These are phyloP conservation scores for Thera britannica DNA, from an alignment of 2,888 invertebrate species.

Conservation along the genomic window DNA sequence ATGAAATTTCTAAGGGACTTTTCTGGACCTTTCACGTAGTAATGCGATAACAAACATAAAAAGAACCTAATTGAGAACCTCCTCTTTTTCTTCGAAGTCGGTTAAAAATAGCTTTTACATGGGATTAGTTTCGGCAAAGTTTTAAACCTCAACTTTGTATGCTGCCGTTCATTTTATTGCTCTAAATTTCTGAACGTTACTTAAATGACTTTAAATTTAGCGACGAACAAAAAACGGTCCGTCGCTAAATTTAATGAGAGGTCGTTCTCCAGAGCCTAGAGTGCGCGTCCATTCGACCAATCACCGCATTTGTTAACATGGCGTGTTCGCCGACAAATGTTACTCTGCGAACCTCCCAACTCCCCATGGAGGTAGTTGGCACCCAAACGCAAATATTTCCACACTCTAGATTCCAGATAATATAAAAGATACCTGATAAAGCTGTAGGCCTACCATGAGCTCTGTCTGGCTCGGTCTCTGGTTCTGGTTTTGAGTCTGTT, in stretches of 20 bases:
- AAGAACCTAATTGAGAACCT: too few relatives aligned
- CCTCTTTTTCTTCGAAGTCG: too few relatives aligned
- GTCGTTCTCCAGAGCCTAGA: constrained; percentile 15
- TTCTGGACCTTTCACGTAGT: too few relatives aligned
- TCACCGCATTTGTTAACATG: constrained; percentile 4
- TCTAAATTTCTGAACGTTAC: constrained; percentile 2
- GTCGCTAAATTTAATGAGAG: constrained; percentile 12
- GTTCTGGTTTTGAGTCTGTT: too few relatives aligned
- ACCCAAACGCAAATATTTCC: constrained; percentile 22
- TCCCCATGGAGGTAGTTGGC: constrained; percentile 14
- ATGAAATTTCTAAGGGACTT: too few relatives aligned
- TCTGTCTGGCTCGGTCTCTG: too few relatives aligned
- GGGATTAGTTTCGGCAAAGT: neutral
- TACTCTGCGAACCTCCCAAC: constrained; percentile 11
- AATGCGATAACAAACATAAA: too few relatives aligned
- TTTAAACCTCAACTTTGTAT: neutral
- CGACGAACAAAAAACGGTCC: constrained; percentile 9
- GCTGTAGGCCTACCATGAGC: neutral
- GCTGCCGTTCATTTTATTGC: neutral
- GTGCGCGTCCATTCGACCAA: constrained; percentile 8
- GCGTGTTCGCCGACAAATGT: constrained; percentile 12
- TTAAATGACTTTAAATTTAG: neutral
- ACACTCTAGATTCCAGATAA: constrained; percentile 15
- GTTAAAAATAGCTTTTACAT: neutral
- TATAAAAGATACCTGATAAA: constrained; percentile 24